phyloP scores from a whole-genome alignment of 2,888 invertebrate species.

The Noctua janthe region DNA sequence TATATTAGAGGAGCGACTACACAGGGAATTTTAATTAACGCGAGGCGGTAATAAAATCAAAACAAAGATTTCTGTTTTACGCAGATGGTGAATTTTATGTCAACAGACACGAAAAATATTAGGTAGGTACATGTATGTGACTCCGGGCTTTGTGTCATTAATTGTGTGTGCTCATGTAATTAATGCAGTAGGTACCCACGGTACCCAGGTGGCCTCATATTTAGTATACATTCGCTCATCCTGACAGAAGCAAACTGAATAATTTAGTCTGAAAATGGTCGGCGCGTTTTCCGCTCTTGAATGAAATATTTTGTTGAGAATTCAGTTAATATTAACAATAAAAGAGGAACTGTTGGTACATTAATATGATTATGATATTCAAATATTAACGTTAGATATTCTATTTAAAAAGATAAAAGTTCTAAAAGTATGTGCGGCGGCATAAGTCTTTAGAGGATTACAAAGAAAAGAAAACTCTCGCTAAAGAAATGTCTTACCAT shows the following conservation, averaged over 20 bases:
- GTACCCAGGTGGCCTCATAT: conserved; percentile 38
- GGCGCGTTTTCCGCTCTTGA: conserved; percentile 35
- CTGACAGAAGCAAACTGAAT: conserved; percentile 49
- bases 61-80: conserved; percentile 73
- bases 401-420: conserved; percentile 7
- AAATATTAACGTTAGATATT: conserved; percentile 14
- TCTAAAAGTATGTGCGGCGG: background rate
- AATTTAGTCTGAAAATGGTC: conserved; percentile 45
- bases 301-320: conserved; percentile 44
- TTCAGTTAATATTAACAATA: conserved; percentile 27
- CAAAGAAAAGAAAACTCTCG: background rate
- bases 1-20: conserved; percentile 64
- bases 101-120: conserved; percentile 33
- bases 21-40: conserved; percentile 79
- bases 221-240: conserved; percentile 45
- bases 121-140: conserved; percentile 19
- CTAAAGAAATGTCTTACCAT: background rate
- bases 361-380: conserved; percentile 30
- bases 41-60: conserved; percentile 75
- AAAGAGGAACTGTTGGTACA: background rate
- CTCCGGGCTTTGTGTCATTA: conserved; percentile 27
- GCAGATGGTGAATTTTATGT: conserved; percentile 59
- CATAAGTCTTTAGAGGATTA: conserved; percentile 3
- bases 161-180: conserved; percentile 47
- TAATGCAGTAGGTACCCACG: conserved; percentile 28